Evolutionary conservation across 1,140 invertebrate species (phyloP).

Genomic region (Euglossa dilemma): DNA sequence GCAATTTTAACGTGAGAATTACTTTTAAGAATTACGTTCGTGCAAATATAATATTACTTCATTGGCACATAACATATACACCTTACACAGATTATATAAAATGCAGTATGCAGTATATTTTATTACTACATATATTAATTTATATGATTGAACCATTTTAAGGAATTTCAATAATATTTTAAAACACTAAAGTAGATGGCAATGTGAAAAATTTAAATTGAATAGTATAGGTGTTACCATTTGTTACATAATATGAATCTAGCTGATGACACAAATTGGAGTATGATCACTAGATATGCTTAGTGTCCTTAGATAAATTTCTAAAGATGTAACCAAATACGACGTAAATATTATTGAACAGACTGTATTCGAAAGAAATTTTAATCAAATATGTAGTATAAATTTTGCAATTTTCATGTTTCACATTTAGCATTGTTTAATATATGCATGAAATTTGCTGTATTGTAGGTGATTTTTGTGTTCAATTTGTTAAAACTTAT

Average conservation of each 20-base stretch:
- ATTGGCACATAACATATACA: constrained; percentile 8
- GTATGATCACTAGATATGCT: constrained; percentile 33
- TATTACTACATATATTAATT: constrained; percentile 29
- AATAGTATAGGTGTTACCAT: constrained; percentile 36
- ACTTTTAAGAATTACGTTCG: constrained; percentile 37
- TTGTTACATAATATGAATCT: constrained; percentile 21
- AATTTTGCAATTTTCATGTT: constrained; percentile 58
- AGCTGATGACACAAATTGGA: constrained; percentile 23
- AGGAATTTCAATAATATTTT: neutral
- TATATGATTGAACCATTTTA: constrained; percentile 27
- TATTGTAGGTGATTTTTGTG: constrained; percentile 62
- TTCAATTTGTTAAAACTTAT: constrained; percentile 67
- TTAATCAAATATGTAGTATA: constrained; percentile 55
- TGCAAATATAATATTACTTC: constrained; percentile 10
- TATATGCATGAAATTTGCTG: constrained; percentile 53
- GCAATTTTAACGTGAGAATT: constrained; percentile 19
- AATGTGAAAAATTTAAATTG: constrained; percentile 6
- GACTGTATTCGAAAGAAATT: constrained; percentile 41
- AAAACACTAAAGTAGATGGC: constrained; percentile 12
- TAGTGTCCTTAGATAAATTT: constrained; percentile 47
- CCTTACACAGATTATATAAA: neutral
- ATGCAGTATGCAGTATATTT: constrained; percentile 7
- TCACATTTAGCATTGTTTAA: constrained; percentile 50
- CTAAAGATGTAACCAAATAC: constrained; percentile 31
- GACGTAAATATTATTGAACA: constrained; percentile 37